These are phyloP conservation scores for Lordiphosa collinella DNA, from an alignment of 1,140 invertebrate genomes.

Conservation along the genomic window DNA sequence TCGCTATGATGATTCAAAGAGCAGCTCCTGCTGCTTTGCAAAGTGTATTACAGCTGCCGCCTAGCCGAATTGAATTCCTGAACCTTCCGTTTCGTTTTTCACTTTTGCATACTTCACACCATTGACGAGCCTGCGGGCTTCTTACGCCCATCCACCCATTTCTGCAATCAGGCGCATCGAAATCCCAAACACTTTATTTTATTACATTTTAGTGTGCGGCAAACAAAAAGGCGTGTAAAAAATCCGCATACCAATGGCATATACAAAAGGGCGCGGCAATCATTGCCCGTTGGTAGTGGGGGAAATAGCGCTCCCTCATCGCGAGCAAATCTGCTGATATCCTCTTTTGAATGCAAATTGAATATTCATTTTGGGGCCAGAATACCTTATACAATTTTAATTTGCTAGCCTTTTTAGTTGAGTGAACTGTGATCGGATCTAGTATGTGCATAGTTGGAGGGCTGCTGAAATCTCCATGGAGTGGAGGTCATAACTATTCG, in stretches of 20 bases:
- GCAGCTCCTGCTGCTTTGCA: too few species aligned
- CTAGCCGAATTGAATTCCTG: not conserved
- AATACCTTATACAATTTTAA: constrained; percentile 8
- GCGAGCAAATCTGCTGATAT: constrained; percentile 11
- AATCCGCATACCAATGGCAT: not conserved
- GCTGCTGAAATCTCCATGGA: too few species aligned
- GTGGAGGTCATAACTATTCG: too few species aligned
- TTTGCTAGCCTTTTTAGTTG: constrained; percentile 3
- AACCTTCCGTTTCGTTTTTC: constrained; percentile 5
- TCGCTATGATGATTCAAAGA: too few species aligned
- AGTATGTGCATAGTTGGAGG: too few species aligned
- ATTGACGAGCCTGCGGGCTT: constrained; percentile 37
- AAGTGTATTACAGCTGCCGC: not conserved
- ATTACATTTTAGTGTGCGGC: constrained; percentile 52
- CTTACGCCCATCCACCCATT: constrained; percentile 2
- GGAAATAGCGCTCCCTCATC: constrained; percentile 4
- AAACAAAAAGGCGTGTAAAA: constrained; percentile 11
- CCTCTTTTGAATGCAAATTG: constrained; percentile 17
- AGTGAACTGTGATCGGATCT: constrained; percentile 14
- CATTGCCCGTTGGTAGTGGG: too few species aligned
- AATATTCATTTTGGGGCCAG: constrained; percentile 17
- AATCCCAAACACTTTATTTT: constrained; percentile 65
- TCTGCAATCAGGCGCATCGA: constrained; percentile 31
- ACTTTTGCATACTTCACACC: constrained; percentile 55
- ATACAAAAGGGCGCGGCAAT: constrained; percentile 9